phyloP scores from a whole-genome alignment of 30 jellyfish, hydroid and myxozoan genomes.

The Cassiopea andromeda region DNA sequence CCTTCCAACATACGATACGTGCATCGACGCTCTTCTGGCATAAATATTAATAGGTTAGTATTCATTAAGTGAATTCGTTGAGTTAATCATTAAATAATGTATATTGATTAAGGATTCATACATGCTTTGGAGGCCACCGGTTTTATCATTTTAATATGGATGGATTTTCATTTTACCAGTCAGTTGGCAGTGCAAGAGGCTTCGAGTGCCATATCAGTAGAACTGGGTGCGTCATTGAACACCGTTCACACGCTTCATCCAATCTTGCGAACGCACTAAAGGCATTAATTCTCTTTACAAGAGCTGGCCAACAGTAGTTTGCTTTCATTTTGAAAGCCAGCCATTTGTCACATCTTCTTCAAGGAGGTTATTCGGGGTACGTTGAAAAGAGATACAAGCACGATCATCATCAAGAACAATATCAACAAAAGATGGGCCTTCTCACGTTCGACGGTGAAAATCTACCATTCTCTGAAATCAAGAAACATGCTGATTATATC shows the following conservation, averaged over 20 bases:
- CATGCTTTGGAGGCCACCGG: constrained; percentile 4
- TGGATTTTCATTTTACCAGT: background rate
- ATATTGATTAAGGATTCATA: constrained; percentile 8
- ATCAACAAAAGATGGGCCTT: constrained; percentile 46
- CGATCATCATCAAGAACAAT: background rate
- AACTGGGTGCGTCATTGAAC: background rate
- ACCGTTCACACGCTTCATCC: background rate
- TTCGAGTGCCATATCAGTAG: background rate
- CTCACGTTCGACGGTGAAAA: constrained; percentile 74
- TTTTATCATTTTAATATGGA: background rate
- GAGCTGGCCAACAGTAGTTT: constrained; percentile 24
- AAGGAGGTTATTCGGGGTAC: background rate
- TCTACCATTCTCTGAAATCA: constrained; percentile 87
- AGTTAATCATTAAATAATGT: constrained; percentile 24
- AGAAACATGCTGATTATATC: constrained; percentile 83
- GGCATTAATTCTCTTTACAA: constrained; percentile 50
- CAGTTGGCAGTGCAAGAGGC: constrained; percentile 6
- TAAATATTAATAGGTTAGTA: constrained; percentile 10
- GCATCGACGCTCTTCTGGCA: constrained; percentile 5
- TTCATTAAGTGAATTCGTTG: background rate
- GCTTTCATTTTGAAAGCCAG: constrained; percentile 43
- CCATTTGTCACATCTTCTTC: background rate
- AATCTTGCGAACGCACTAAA: background rate
- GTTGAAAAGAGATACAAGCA: background rate
- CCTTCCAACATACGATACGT: background rate